These are phyloP conservation scores for Drosophila bunnanda DNA, from an alignment of 2,888 invertebrate genomes.

Conservation along the genomic window DNA sequence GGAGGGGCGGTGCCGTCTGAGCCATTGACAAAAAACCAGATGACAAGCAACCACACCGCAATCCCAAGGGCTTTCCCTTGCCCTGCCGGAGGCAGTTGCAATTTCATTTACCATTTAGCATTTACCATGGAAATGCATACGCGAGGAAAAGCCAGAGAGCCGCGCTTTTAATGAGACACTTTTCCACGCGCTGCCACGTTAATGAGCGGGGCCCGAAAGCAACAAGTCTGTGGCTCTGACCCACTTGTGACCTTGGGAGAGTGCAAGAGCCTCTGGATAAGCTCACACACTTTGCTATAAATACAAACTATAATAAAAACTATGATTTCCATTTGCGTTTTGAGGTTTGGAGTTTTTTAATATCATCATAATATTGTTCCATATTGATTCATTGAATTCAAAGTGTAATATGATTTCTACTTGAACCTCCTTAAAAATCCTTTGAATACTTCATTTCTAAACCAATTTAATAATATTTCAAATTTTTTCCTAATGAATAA, in stretches of 20 bases:
- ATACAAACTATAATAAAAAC: background rate
- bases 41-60: constrained; percentile 15
- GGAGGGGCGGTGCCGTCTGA: constrained; percentile 8
- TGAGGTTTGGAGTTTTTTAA: background rate
- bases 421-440: too few species aligned
- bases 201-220: constrained; percentile 56
- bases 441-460: too few species aligned
- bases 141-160: constrained; percentile 9
- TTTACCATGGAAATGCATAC: constrained; percentile 22
- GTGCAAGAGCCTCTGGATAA: constrained; percentile 17
- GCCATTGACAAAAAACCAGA: constrained; percentile 21
- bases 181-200: constrained; percentile 60
- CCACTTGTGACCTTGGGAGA: constrained; percentile 29
- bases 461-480: too few species aligned
- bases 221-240: constrained; percentile 27
- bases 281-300: too few species aligned
- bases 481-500: too few species aligned
- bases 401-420: too few species aligned
- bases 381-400: too few species aligned
- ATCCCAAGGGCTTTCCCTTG: background rate
- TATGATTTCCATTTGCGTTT: background rate
- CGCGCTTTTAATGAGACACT: constrained; percentile 69
- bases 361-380: too few species aligned
- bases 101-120: constrained; percentile 47
- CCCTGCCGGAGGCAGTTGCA: constrained; percentile 23